These are phyloP conservation scores for Acestrorhynchus altus DNA, from an alignment of 2,797 vertebrate genomes.

Conservation along the genomic window DNA sequence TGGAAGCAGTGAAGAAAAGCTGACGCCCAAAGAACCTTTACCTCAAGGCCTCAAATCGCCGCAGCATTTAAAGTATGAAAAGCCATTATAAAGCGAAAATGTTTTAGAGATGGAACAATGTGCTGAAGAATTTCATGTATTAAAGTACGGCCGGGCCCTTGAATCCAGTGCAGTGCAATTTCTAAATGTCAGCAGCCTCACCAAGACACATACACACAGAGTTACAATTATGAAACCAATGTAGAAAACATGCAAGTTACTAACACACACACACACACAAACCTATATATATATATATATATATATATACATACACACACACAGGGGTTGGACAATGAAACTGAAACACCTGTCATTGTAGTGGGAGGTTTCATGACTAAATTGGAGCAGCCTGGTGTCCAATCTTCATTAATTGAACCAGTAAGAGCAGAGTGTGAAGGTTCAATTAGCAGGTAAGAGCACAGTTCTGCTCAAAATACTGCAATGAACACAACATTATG, in stretches of 20 bases:
- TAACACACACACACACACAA: conserved; percentile 7
- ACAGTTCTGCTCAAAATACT: too few relatives aligned
- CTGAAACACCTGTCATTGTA: too few relatives aligned
- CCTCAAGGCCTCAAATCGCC: conserved; percentile 31
- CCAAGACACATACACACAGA: not conserved
- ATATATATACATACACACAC: too few relatives aligned
- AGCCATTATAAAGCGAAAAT: conserved; percentile 19
- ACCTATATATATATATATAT: conserved; percentile 1
- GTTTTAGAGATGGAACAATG: conserved; percentile 39
- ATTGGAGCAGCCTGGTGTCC: too few relatives aligned
- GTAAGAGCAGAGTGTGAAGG: too few relatives aligned
- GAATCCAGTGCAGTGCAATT: conserved; percentile 21
- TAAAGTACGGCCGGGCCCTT: conserved; percentile 14
- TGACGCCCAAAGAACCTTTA: conserved; percentile 11
- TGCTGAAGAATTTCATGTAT: conserved; percentile 35
- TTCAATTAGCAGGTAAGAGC: too few relatives aligned
- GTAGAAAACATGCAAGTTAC: not conserved
- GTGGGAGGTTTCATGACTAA: too few relatives aligned
- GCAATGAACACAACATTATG: too few relatives aligned
- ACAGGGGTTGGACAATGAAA: too few relatives aligned
- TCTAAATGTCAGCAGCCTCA: conserved; percentile 13
- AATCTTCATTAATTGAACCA: too few relatives aligned
- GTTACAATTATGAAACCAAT: conserved; percentile 8
- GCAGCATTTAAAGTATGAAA: conserved; percentile 11
- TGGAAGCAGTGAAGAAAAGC: not conserved